Evolutionary conservation across 2,797 vertebrate species (phyloP).

Genomic region (Platalea minor): DNA sequence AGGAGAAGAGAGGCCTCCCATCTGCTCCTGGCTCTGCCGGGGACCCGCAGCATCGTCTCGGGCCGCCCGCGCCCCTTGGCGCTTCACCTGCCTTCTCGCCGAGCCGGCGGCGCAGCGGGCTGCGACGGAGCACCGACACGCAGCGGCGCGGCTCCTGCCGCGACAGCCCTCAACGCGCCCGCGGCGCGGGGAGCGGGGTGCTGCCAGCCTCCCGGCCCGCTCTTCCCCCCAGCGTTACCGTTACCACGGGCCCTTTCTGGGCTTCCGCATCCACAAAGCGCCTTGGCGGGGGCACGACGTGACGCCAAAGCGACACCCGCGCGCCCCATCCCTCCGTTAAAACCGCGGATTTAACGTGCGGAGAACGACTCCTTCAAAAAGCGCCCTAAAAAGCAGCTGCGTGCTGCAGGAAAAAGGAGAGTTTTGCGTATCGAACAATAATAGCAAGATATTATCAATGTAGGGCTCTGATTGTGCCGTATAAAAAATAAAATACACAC

Average conservation of each 20-base stretch:
- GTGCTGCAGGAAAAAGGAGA: conserved; percentile 41
- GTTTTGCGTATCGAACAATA: conserved; percentile 55
- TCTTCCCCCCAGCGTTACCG: accelerated
- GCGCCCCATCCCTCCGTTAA: neutral
- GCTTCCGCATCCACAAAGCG: neutral
- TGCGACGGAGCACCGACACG: accelerated
- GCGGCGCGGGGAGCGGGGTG: accelerated
- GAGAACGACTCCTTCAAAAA: neutral
- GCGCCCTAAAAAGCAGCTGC: conserved; percentile 22
- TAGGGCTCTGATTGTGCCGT: conserved; percentile 74
- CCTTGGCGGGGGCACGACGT: accelerated
- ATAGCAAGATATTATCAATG: conserved; percentile 70
- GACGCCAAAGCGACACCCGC: accelerated
- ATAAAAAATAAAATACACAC: conserved; percentile 80
- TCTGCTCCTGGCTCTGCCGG: neutral
- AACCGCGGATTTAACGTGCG: neutral
- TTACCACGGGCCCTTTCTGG: accelerated
- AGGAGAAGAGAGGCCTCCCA: neutral
- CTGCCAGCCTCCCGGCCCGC: neutral
- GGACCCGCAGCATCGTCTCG: accelerated
- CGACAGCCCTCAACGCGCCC: accelerated
- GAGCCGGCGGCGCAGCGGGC: accelerated
- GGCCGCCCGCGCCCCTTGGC: accelerated
- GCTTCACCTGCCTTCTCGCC: neutral
- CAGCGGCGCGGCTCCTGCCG: accelerated